phyloP scores from a whole-genome alignment of 2,888 invertebrate species.

The Phortica magna region DNA sequence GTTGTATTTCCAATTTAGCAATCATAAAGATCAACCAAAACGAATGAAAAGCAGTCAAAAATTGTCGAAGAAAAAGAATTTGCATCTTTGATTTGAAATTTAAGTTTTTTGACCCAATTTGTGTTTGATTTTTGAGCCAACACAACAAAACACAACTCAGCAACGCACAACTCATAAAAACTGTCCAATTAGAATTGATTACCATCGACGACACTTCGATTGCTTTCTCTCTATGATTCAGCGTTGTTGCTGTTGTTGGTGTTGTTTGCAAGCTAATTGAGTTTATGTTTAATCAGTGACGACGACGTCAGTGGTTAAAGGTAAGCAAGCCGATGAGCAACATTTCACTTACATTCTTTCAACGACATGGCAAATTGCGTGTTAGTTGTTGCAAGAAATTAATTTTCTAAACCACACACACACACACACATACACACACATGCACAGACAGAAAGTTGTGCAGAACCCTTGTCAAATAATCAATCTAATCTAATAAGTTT shows the following conservation, averaged over 20 bases:
- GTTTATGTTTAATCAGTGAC: background rate
- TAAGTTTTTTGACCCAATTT: conserved; percentile 28
- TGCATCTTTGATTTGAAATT: conserved; percentile 68
- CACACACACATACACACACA: background rate
- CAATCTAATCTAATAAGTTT: conserved; percentile 34
- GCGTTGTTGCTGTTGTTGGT: background rate
- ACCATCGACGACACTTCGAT: conserved; percentile 29
- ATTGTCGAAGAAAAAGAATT: conserved; percentile 47
- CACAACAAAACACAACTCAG: background rate
- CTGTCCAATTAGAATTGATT: conserved; percentile 46
- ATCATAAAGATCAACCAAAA: conserved; percentile 21
- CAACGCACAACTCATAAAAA: conserved; percentile 59
- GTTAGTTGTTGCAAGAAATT: conserved; percentile 17
- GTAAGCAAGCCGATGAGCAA: background rate
- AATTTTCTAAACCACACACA: conserved; percentile 12
- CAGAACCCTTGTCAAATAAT: conserved; percentile 8
- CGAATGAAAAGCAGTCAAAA: conserved; percentile 9
- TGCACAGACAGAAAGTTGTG: background rate
- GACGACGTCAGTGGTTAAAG: background rate
- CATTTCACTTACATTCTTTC: background rate
- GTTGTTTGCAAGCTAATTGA: background rate
- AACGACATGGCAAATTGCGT: conserved; percentile 14
- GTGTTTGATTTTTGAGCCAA: conserved; percentile 13
- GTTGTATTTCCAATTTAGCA: background rate
- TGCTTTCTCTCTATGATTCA: background rate